Percentiles rank a stretch among this genome's conserved stretches.
Evolutionary conservation across 2,888 invertebrate genomes (phyloP).

Genomic region (Criorhina ranunculi): DNA sequence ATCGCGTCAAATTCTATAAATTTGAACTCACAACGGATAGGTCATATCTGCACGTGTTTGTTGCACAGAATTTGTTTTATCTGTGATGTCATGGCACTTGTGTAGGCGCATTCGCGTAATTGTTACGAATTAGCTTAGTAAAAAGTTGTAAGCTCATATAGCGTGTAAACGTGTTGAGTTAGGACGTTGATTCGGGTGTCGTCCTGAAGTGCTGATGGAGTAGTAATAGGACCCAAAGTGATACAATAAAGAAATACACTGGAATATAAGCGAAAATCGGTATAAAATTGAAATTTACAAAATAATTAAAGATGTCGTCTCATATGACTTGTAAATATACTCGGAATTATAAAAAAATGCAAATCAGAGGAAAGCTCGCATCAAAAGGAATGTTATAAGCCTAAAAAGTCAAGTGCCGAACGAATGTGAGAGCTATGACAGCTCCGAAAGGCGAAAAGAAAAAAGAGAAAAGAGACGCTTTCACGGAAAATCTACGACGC

Average conservation of each 20-base stretch:
- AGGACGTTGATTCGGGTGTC: conserved; percentile 1
- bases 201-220: not conserved
- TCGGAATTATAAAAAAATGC: not conserved
- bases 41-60: too few species aligned
- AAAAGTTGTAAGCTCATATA: not conserved
- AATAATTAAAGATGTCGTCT: not conserved
- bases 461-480: too few species aligned
- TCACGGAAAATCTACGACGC: too few species aligned
- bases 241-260: not conserved
- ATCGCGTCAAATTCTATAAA: too few species aligned
- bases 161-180: not conserved
- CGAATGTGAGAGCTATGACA: not conserved
- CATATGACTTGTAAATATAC: not conserved
- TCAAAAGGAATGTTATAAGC: not conserved
- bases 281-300: not conserved
- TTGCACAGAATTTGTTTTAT: too few species aligned
- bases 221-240: not conserved
- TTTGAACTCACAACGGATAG: too few species aligned
- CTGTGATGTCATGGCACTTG: not conserved
- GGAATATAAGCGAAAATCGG: not conserved
- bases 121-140: not conserved
- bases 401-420: not conserved
- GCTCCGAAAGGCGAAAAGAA: not conserved
- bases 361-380: not conserved
- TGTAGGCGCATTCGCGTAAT: not conserved